Conservation (phyloP, 2,888 invertebrate genomes). For the Drosophila neoperkinsi region DNA sequence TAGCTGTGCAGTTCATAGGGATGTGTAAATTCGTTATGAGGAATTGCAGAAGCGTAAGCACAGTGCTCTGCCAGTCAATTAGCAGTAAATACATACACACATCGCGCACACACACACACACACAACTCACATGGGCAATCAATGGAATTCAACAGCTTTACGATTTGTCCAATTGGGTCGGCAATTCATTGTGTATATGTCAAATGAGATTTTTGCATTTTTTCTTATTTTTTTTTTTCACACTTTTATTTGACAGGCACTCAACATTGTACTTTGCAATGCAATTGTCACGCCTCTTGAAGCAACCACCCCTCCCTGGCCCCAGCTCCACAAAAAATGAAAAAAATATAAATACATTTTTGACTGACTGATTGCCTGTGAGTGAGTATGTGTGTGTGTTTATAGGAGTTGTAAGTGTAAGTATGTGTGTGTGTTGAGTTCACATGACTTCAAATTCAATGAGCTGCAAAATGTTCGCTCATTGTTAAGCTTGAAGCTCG, state of each 20-base stretch:
- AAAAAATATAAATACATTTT: constrained; percentile 8
- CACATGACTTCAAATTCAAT: constrained; percentile 81
- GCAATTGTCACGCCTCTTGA: constrained; percentile 48
- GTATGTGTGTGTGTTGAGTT: constrained; percentile 35
- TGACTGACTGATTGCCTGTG: constrained; percentile 65
- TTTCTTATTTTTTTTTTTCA: background rate
- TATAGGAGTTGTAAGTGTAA: too few species aligned
- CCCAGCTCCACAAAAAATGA: background rate
- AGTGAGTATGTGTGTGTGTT: constrained; percentile 10
- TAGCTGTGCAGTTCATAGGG: background rate
- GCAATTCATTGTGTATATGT: constrained; percentile 35
- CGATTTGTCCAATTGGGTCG: constrained; percentile 33
- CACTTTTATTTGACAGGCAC: constrained; percentile 46
- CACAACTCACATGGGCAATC: background rate
- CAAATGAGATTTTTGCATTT: constrained; percentile 33
- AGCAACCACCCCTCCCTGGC: background rate
- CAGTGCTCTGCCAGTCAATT: background rate
- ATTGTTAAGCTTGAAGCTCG: constrained; percentile 77
- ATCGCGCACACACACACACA: background rate
- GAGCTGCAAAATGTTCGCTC: constrained; percentile 78
- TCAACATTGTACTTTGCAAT: constrained; percentile 40
- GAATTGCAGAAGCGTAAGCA: background rate
- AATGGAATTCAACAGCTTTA: constrained; percentile 9
- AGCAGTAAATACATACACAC: background rate
- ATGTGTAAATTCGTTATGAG: background rate